Evolutionary conservation across 2,797 vertebrate genomes (phyloP).

Genomic region (Amazonetta brasiliensis): DNA sequence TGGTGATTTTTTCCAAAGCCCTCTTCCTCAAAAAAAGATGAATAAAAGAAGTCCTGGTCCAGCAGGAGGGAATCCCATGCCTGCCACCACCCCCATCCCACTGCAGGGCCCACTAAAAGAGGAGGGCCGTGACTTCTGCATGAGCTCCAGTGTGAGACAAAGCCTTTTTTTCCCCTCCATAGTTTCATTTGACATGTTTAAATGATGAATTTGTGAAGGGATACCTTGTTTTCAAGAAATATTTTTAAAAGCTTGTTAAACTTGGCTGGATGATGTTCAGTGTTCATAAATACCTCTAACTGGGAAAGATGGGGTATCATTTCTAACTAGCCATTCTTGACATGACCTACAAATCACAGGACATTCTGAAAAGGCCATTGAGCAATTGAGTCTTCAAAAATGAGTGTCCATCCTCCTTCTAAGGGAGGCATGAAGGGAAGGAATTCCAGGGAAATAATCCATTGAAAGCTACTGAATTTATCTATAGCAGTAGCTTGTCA

Average conservation of each 20-base stretch:
- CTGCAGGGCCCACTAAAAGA: not conserved
- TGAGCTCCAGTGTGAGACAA: not conserved
- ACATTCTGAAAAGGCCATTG: not conserved
- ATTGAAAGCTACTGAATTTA: not conserved
- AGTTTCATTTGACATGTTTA: not conserved
- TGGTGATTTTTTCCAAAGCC: not conserved
- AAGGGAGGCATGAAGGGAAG: not conserved
- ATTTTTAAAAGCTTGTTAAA: not conserved
- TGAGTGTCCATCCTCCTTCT: not conserved
- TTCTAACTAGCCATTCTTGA: not conserved
- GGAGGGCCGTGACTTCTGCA: not conserved
- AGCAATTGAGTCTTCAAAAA: not conserved
- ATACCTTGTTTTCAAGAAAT: not conserved
- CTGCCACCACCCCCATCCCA: not conserved
- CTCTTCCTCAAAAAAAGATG: not conserved
- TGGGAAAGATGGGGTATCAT: accelerated
- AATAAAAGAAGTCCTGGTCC: not conserved
- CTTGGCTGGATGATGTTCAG: not conserved
- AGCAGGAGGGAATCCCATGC: not conserved
- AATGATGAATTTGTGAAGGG: not conserved
- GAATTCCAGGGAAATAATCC: not conserved
- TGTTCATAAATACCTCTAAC: not conserved
- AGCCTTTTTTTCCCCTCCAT: not conserved
- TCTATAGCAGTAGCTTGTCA: not conserved
- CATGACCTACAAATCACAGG: not conserved